These are phyloP conservation scores for Enteromius radiatus DNA, from an alignment of 2,797 vertebrate genomes.

Conservation along the genomic window DNA sequence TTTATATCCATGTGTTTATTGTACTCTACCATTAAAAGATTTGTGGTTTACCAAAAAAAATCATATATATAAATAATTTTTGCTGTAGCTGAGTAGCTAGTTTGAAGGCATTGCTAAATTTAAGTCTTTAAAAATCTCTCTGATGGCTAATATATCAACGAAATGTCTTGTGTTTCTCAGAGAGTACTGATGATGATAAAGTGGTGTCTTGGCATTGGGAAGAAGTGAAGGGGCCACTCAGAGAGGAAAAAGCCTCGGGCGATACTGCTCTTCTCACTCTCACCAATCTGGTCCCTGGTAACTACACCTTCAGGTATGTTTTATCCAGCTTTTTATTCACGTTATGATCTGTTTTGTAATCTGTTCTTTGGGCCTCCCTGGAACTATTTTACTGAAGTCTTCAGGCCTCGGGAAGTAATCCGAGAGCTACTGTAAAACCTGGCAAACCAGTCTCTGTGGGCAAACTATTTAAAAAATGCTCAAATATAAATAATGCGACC, in stretches of 20 bases:
- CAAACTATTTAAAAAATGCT: neutral
- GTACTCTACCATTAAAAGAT: neutral
- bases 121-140: neutral
- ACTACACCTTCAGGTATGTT: constrained; percentile 94
- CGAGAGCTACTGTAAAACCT: constrained; percentile 8
- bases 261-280: constrained; percentile 88
- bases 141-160: neutral
- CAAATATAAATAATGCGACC: neutral
- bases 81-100: neutral
- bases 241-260: constrained; percentile 92
- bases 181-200: constrained; percentile 95
- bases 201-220: constrained; percentile 95
- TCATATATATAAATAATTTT: too few species aligned
- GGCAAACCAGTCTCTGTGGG: constrained; percentile 11
- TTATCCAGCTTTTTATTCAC: neutral
- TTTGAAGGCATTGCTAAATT: neutral
- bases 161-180: constrained; percentile 69
- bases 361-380: neutral
- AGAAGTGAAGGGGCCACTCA: constrained; percentile 92
- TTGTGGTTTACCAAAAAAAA: too few species aligned
- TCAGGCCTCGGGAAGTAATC: neutral
- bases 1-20: neutral
- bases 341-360: neutral
- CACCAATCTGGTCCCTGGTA: constrained; percentile 90
- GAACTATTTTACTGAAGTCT: neutral